phyloP scores from a whole-genome alignment of 2,888 invertebrate genomes.

The Lamellibrachia satsuma region DNA sequence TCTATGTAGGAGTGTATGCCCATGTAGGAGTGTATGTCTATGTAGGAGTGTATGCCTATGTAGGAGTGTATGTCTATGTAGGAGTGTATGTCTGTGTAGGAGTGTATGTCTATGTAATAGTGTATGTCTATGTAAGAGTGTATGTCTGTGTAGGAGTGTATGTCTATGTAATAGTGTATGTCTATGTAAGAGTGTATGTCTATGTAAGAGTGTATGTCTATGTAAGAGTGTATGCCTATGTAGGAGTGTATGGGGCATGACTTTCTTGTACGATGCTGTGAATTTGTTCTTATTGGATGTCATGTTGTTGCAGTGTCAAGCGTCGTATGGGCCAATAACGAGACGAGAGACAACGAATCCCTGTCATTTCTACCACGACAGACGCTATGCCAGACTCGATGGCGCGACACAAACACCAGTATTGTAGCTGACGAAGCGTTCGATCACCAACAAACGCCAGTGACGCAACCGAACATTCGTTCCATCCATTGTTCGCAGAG shows the following conservation, averaged over 20 bases:
- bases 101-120: too few species aligned
- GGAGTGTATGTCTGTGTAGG: too few species aligned
- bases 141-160: too few species aligned
- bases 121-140: too few species aligned
- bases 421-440: background rate
- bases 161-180: too few species aligned
- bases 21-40: too few species aligned
- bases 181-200: background rate
- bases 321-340: constrained; percentile 1
- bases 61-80: too few species aligned
- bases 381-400: background rate
- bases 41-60: too few species aligned
- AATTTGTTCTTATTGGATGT: background rate
- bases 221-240: background rate
- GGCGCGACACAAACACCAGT: constrained; percentile 5
- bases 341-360: background rate
- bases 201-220: background rate
- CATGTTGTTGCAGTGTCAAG: background rate
- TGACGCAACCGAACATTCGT: background rate
- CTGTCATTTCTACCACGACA: background rate
- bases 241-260: background rate
- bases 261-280: background rate
- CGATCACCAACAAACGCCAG: background rate
- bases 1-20: too few species aligned
- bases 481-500: background rate